Evolutionary conservation across 2,797 vertebrate genomes (phyloP).

Genomic region (Phyllotis vaccarum): DNA sequence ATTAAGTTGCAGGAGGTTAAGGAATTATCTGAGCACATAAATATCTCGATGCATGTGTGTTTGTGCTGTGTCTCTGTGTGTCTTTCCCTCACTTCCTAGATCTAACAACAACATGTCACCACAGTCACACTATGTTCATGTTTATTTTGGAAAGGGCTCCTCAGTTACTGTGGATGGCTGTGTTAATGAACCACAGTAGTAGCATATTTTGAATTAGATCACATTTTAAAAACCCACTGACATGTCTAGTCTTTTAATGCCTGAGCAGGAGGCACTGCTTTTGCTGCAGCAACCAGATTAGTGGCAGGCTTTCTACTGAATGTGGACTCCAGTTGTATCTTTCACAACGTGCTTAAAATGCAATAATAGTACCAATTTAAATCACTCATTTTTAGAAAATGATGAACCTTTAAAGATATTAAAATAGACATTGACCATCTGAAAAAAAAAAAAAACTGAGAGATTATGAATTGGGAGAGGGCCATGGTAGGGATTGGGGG

Average conservation of each 20-base stretch:
- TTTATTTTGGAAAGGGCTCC: neutral
- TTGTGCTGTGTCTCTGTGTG: neutral
- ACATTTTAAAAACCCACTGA: neutral
- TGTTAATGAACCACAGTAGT: neutral
- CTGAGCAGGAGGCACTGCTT: neutral
- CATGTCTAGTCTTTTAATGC: neutral
- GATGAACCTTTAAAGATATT: neutral
- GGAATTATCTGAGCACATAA: neutral
- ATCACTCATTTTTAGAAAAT: neutral
- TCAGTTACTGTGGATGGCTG: neutral
- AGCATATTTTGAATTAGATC: neutral
- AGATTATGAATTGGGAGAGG: neutral
- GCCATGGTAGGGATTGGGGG: neutral
- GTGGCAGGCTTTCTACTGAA: neutral
- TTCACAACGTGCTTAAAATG: neutral
- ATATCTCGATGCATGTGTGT: neutral
- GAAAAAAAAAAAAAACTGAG: neutral
- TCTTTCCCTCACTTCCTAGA: neutral
- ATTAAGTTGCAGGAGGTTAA: neutral
- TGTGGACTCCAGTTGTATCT: neutral
- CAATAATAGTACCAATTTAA: neutral
- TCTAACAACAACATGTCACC: neutral
- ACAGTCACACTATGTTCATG: neutral
- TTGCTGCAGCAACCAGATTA: neutral
- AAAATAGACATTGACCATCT: neutral